These are phyloP conservation scores for Phacellophora camtschatica DNA, from an alignment of 30 jellyfish, hydroid and myxozoan genomes.

Conservation along the genomic window DNA sequence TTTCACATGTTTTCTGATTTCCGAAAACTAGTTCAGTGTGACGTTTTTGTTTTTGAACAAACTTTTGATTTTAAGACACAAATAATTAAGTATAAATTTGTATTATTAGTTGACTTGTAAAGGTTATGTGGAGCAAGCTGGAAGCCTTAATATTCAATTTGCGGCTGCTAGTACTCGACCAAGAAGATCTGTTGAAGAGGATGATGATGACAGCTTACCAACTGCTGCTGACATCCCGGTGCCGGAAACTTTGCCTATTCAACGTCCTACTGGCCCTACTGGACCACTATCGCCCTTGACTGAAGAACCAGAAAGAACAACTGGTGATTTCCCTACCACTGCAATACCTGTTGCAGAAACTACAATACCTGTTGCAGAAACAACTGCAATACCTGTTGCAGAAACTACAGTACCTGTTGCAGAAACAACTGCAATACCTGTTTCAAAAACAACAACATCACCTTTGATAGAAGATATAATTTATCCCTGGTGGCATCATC, in stretches of 20 bases:
- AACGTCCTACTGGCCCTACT: no score
- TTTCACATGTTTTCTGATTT: no score
- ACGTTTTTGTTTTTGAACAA: no score
- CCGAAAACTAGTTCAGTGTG: no score
- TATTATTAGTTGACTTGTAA: slow-evolving; percentile 78
- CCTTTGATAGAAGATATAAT: neutral
- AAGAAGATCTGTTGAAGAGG: neutral
- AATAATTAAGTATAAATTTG: no score
- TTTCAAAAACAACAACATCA: slow-evolving; percentile 6
- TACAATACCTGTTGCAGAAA: neutral
- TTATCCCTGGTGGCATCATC: neutral
- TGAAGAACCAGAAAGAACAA: neutral
- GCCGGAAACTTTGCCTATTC: neutral
- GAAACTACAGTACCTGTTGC: neutral
- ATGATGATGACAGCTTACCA: neutral
- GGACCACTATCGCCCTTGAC: neutral
- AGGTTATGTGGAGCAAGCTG: slow-evolving; percentile 78
- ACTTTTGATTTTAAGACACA: no score
- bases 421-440: neutral
- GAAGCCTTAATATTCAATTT: slow-evolving; percentile 10
- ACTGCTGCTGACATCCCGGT: neutral
- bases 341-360: neutral
- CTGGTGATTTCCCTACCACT: no score
- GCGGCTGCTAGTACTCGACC: slow-evolving; percentile 13
- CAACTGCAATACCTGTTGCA: neutral